phyloP scores from a whole-genome alignment of 1,140 invertebrate species.

The Drosophila parabipectinata region DNA sequence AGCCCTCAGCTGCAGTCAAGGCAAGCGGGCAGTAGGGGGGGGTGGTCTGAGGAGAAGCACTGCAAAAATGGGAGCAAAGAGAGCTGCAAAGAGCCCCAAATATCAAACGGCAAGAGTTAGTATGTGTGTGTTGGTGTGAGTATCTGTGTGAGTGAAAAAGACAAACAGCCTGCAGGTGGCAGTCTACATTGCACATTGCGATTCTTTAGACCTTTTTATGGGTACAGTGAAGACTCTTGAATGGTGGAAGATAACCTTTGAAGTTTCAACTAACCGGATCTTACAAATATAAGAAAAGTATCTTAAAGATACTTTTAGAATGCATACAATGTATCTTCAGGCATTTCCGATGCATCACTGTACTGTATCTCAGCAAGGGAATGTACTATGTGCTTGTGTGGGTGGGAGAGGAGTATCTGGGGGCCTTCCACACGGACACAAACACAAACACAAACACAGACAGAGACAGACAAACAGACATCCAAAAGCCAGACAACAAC shows the following conservation, averaged over 20 bases:
- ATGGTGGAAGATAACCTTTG: not conserved
- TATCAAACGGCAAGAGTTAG: conserved; percentile 34
- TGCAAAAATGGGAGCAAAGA: conserved; percentile 39
- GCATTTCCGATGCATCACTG: not conserved
- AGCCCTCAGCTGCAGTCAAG: conserved; percentile 34
- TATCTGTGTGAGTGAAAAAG: conserved; percentile 19
- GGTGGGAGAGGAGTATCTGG: conserved; percentile 14
- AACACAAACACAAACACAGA: conserved; percentile 22
- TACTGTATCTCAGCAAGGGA: not conserved
- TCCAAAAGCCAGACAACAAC: conserved; percentile 39
- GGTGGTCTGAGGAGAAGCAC: not conserved
- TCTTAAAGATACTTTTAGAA: not conserved
- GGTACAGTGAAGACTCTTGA: conserved; percentile 8
- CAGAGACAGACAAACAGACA: conserved; percentile 36
- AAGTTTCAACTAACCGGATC: too few relatives aligned
- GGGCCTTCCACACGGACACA: conserved; percentile 28
- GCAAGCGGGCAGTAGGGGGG: not conserved
- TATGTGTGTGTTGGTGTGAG: conserved; percentile 24
- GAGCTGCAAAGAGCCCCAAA: conserved; percentile 31
- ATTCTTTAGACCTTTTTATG: conserved; percentile 9
- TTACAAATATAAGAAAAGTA: not conserved
- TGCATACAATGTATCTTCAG: not conserved
- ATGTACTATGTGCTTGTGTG: conserved; percentile 1
- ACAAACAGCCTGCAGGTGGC: conserved; percentile 67
- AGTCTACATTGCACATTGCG: conserved; percentile 39